Conservation (phyloP, 23 tunicate genomes). For the Ascidia mentula region DNA sequence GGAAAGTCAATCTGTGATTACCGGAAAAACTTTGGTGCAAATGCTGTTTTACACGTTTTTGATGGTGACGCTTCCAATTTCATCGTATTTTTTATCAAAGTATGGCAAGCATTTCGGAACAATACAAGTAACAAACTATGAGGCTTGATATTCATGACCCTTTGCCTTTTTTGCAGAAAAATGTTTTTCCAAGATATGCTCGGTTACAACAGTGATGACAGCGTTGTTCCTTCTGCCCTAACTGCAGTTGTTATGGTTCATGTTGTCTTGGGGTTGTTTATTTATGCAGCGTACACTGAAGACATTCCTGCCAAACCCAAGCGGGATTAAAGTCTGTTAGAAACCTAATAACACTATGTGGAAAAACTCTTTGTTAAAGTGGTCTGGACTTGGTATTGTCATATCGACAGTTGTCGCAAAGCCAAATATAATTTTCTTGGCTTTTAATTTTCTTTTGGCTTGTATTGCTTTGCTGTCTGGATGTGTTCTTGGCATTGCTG, state of each 20-base stretch:
- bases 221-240: conserved; percentile 78
- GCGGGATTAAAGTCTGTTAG: conserved; percentile 54
- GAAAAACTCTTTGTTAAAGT: background rate
- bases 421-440: background rate
- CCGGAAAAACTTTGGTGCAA: conserved; percentile 14
- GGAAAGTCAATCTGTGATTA: background rate
- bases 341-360: background rate
- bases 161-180: conserved; percentile 31
- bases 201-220: conserved; percentile 32
- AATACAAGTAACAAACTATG: background rate
- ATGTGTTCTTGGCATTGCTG: background rate
- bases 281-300: conserved; percentile 84
- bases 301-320: conserved; percentile 62
- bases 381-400: background rate
- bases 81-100: conserved; percentile 78
- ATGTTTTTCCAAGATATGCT: conserved; percentile 45
- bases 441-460: background rate
- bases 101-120: background rate
- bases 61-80: conserved; percentile 76
- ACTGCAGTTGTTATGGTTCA: conserved; percentile 82
- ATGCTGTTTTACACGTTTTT: conserved; percentile 70
- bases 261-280: conserved; percentile 65
- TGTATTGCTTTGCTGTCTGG: background rate
- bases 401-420: background rate
- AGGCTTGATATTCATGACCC: no score